Evolutionary conservation across 2,113 vertebrate species (phyloP).

Genomic region (Montifringilla adamsi): DNA sequence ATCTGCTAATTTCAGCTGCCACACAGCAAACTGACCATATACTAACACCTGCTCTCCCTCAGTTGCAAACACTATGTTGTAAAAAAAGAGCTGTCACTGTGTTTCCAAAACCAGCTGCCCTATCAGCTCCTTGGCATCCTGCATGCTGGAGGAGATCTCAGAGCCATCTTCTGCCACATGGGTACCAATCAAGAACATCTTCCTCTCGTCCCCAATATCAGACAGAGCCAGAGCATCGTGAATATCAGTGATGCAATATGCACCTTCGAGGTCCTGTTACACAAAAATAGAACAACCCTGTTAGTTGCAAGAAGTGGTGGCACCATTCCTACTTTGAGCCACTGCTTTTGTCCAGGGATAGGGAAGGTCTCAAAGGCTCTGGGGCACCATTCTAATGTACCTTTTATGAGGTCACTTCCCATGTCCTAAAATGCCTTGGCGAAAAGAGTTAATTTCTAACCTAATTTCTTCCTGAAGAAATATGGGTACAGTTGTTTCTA

Average conservation of each 20-base stretch:
- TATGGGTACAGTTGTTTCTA: background rate
- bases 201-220: constrained; percentile 80
- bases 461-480: background rate
- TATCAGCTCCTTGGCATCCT: constrained; percentile 87
- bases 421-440: background rate
- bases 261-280: constrained; percentile 83
- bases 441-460: background rate
- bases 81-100: constrained; percentile 23
- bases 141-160: constrained; percentile 77
- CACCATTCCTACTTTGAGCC: background rate
- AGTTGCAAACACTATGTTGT: background rate
- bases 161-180: constrained; percentile 72
- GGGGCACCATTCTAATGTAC: background rate
- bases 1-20: constrained; percentile 21
- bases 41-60: background rate
- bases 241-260: constrained; percentile 87
- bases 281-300: background rate
- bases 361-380: background rate
- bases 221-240: constrained; percentile 84
- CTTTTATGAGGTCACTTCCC: background rate
- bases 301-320: background rate
- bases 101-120: constrained; percentile 77
- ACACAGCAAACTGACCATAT: background rate
- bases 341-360: background rate
- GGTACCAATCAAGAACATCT: constrained; percentile 88